Conservation (phyloP, 2,888 invertebrate species). For the Drosophila fungiperda region DNA sequence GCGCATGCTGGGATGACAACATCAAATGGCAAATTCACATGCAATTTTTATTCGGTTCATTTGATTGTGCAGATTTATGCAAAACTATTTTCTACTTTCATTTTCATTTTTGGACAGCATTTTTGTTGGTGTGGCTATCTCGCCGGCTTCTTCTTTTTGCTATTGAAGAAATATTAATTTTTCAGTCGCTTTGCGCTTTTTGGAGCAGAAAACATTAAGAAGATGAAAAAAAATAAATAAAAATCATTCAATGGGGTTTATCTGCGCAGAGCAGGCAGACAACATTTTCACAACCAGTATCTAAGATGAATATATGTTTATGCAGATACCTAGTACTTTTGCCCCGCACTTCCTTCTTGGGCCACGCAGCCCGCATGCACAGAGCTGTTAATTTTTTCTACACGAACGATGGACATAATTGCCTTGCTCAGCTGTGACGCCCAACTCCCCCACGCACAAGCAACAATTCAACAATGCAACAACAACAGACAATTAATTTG, state of each 20-base stretch:
- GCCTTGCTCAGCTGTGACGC: slow-evolving; percentile 59
- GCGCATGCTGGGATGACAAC: slow-evolving; percentile 60
- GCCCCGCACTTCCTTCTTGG: background rate
- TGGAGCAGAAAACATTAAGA: slow-evolving; percentile 77
- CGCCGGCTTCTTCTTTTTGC: slow-evolving; percentile 22
- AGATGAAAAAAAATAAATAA: slow-evolving; percentile 15
- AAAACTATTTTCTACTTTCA: slow-evolving; percentile 61
- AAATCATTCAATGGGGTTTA: slow-evolving; percentile 48
- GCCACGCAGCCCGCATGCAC: background rate
- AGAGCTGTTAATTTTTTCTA: slow-evolving; percentile 65
- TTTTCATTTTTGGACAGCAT: slow-evolving; percentile 56
- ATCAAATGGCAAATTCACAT: slow-evolving; percentile 75
- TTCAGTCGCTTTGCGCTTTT: slow-evolving; percentile 78
- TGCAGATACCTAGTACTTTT: slow-evolving; percentile 58
- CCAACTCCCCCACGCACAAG: slow-evolving; percentile 56
- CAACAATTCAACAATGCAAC: slow-evolving; percentile 15
- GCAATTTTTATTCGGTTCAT: slow-evolving; percentile 61
- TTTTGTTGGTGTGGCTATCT: slow-evolving; percentile 14
- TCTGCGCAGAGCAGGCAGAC: slow-evolving; percentile 31
- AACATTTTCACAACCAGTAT: slow-evolving; percentile 33
- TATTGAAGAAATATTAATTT: slow-evolving; percentile 56
- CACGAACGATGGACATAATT: slow-evolving; percentile 78
- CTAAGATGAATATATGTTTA: slow-evolving; percentile 34
- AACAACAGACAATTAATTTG: slow-evolving; percentile 62
- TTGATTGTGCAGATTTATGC: slow-evolving; percentile 25